Base-by-base conservation (phyloP, 2,888 invertebrate species). In the Amphipyra tragopoginis region DNA sequence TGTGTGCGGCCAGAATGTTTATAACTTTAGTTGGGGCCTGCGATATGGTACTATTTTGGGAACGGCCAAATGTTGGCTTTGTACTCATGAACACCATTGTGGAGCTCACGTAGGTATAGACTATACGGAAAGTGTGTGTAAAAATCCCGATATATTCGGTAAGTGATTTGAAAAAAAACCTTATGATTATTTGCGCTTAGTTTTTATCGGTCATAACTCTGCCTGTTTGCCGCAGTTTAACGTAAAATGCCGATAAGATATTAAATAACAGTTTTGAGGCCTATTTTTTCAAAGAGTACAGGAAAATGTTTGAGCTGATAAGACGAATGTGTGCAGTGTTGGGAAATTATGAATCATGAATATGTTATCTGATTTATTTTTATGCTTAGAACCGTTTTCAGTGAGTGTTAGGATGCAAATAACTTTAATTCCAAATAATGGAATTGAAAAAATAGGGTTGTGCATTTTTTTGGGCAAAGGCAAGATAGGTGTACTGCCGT, bases 1-100 rank as follows among this genome's bases (percentile, higher is more conserved):
- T 90, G 89, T 88, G 85, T 77, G 80, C 74, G 79, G 61, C 73
- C 75, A 72, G 88, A 86, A 89, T 94, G 94, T 94, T 94, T 93
- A 93, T 92, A 93, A 91, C 90, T 91, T 93, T 91, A 88, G 86
- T 90, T 90, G 92, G 93, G 80, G 93, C 91, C 93, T 92, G 89
- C 86, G 85, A 80, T 66, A 79, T 80, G 72, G 86, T 85, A 91
- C 93, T 94, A 94, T 94, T 94, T 94, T 90, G 88, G 94, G 94
- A 93, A 80, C 92, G 88, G 81, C 86, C 90, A 91, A 92, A 90
- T 91, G 93, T 90, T 91, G 85, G 87, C 85, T 87, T 86, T 85
- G 86, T 86, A 86, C 85, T 87, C 85, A 85, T 87, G 88, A 86
- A 88, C 87, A 87, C 87, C 84, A 85, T 82, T 83, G 79, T 85